phyloP scores from a whole-genome alignment of 2,113 vertebrate genomes.

The Apistogramma diplotaenia region DNA sequence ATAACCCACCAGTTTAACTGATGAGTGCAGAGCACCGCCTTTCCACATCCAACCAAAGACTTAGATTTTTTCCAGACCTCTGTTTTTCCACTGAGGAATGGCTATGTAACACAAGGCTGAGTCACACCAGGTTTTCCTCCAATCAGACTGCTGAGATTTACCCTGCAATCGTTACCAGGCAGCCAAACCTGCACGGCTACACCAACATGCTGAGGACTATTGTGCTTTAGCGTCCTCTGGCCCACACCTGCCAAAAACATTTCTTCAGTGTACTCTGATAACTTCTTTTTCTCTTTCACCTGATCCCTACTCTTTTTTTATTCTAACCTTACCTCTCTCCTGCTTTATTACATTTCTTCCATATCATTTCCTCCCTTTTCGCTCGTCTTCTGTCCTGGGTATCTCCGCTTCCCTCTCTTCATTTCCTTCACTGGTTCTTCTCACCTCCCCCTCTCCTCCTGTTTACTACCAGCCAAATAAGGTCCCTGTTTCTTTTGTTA shows the following conservation, averaged over 20 bases:
- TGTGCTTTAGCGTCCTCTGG: conserved; percentile 3
- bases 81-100: conserved; percentile 49
- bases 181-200: conserved; percentile 43
- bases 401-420: not conserved
- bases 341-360: not conserved
- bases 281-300: not conserved
- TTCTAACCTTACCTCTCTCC: not conserved
- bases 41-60: not conserved
- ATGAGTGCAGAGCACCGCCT: not conserved
- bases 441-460: conserved; percentile 21
- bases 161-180: conserved; percentile 63
- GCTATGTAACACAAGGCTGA: conserved; percentile 52
- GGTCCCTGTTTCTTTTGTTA: not conserved
- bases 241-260: conserved; percentile 10
- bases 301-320: not conserved
- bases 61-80: conserved; percentile 46
- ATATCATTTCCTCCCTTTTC: not conserved
- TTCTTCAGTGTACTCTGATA: not conserved
- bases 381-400: no score
- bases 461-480: conserved; percentile 7
- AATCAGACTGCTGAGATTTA: conserved; percentile 32
- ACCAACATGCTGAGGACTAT: conserved; percentile 45
- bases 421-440: not conserved
- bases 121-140: conserved; percentile 53
- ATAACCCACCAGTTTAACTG: not conserved